Conservation (phyloP, 2,113 vertebrate genomes). For the Sylvicapra grimmia region DNA sequence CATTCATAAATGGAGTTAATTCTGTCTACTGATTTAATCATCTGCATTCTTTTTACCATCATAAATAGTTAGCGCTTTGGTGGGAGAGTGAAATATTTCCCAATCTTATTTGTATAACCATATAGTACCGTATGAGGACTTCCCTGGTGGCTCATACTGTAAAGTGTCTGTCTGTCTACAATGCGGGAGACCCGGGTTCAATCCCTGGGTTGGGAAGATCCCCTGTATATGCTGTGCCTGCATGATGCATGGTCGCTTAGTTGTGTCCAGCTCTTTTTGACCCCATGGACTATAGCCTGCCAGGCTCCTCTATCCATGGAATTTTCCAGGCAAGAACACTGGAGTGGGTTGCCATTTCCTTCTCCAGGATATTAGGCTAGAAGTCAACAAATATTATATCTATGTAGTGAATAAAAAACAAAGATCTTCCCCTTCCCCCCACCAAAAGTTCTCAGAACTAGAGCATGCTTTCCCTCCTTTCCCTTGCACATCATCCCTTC, state of each 20-base stretch:
- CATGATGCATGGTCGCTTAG: background rate
- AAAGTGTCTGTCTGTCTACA: too few species aligned
- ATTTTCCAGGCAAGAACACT: background rate
- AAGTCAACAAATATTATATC: background rate
- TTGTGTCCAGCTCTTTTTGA: background rate
- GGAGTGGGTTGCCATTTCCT: background rate
- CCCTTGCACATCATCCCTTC: background rate
- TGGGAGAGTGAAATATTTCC: background rate
- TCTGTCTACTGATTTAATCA: background rate
- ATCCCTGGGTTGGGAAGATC: too few species aligned
- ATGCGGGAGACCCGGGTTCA: too few species aligned
- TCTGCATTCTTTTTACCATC: background rate
- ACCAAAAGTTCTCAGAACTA: background rate
- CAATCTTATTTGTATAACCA: background rate
- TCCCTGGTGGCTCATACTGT: too few species aligned
- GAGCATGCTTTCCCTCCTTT: background rate
- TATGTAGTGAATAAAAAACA: background rate
- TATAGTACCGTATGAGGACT: too few species aligned
- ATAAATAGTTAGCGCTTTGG: background rate
- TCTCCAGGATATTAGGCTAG: background rate
- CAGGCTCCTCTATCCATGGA: background rate
- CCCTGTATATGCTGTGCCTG: background rate
- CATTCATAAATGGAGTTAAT: background rate
- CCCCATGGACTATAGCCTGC: background rate
- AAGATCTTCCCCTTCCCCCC: rapidly evolving